Base-by-base conservation (phyloP, 2,888 invertebrate species). In the Hipparchia sbordonii region DNA sequence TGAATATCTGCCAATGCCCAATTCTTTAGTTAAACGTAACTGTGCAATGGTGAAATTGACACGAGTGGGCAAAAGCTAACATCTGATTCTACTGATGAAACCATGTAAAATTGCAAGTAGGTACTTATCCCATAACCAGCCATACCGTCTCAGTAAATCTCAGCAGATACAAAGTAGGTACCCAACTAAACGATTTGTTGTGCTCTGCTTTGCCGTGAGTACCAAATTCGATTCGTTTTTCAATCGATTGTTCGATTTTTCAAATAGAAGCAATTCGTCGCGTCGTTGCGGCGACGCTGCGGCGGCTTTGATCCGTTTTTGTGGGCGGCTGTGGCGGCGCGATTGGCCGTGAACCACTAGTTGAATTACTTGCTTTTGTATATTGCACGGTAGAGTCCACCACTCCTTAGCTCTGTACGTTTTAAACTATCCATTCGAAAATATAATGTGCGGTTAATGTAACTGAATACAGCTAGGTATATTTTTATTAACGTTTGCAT, bases 241-340 rank as follows among this genome's bases (percentile, higher is more conserved):
- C 79, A 84, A 85, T 77, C 85, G 84, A 86, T 88, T 87, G 87
- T 85, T 87, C 85, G 86, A 88, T 89, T 91, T 90, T 85, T 84
- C 85, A 87, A 90, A 89, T 87, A 84, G 87, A 88, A 84, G 84
- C 88, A 89, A 92, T 93, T 93, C 92, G 92, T 91, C 90, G 90
- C 90, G 84, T 87, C 82, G 83, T 87, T 85, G 87, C 84, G 85
- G 88, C 85, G 84, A 85, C 83, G 82, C 81, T 73, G 89, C 91
- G 90, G 90, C 81, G 72, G 78, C 91, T 93, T 93, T 92, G 92
- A 92, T 85, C 78, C 81, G 91, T 92, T 92, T 93, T 86, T 88
- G 87, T 87, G 86, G 85, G 84, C 80, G 83, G 82, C 78, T 76
- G 78, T 73, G 77, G 72, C 74, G 77, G 80, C 76, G 78, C 85